These are phyloP conservation scores for Heliconius ismenius DNA, from an alignment of 2,888 invertebrate species.

Conservation along the genomic window DNA sequence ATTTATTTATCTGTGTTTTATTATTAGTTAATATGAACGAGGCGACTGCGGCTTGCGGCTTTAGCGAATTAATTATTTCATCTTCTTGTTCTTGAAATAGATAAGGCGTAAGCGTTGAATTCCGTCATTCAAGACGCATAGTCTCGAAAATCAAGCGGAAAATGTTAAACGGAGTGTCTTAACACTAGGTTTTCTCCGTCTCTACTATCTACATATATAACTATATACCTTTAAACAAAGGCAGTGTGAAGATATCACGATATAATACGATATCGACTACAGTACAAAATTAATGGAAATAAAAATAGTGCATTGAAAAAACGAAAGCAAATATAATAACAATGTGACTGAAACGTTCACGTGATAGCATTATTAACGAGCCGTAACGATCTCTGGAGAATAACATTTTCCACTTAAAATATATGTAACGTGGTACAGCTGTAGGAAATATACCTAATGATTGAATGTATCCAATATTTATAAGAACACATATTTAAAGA, in stretches of 20 bases:
- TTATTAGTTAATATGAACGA: too few relatives aligned
- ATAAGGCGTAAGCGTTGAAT: too few relatives aligned
- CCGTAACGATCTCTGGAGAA: slow-evolving; percentile 6
- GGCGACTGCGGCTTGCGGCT: too few relatives aligned
- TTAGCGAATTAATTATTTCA: too few relatives aligned
- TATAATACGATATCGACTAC: neutral
- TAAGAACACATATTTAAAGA: neutral
- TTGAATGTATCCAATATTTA: neutral
- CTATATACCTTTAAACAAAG: too few relatives aligned
- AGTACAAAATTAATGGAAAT: neutral
- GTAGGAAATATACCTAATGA: neutral
- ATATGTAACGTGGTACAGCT: neutral
- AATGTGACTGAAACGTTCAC: slow-evolving; percentile 5
- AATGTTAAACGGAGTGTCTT: too few relatives aligned
- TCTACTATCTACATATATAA: too few relatives aligned
- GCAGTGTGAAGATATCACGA: neutral
- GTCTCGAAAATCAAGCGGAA: too few relatives aligned
- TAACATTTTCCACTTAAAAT: slow-evolving; percentile 11
- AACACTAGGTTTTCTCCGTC: too few relatives aligned
- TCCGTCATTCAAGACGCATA: too few relatives aligned
- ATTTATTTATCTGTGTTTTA: too few relatives aligned
- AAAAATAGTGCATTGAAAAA: neutral
- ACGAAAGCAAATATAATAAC: neutral
- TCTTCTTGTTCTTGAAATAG: too few relatives aligned
- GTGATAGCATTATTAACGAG: slow-evolving; percentile 9